These are phyloP conservation scores for Solenopsis fugax DNA, from an alignment of 1,140 invertebrate genomes.

Conservation along the genomic window DNA sequence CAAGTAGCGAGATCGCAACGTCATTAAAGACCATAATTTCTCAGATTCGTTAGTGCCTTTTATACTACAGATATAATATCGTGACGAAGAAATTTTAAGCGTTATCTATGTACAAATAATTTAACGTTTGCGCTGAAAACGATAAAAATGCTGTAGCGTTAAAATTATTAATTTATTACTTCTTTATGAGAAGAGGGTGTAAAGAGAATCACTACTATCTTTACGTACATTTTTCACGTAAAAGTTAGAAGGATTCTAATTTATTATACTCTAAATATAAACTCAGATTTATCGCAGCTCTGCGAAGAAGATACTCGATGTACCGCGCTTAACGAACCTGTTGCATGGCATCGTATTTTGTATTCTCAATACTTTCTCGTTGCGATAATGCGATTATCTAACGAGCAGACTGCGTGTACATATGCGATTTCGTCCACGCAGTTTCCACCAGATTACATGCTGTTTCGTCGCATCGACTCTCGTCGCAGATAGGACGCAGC, in stretches of 20 bases:
- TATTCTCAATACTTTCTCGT: constrained; percentile 51
- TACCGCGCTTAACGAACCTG: constrained; percentile 45
- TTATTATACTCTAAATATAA: background rate
- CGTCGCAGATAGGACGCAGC: constrained; percentile 66
- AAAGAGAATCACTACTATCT: background rate
- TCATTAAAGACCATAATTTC: background rate
- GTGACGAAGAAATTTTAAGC: background rate
- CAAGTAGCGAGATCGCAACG: constrained; percentile 7
- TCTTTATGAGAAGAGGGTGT: background rate
- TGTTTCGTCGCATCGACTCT: constrained; percentile 69
- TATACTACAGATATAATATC: background rate
- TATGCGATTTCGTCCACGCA: constrained; percentile 60
- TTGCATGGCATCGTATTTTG: constrained; percentile 53
- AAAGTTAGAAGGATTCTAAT: background rate
- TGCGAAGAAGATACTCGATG: constrained; percentile 13
- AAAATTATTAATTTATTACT: background rate
- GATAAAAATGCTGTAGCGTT: background rate
- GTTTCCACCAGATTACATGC: constrained; percentile 74
- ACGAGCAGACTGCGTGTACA: constrained; percentile 40
- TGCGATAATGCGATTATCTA: constrained; percentile 49
- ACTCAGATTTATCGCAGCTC: constrained; percentile 15
- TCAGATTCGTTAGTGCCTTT: constrained; percentile 6
- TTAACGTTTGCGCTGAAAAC: background rate
- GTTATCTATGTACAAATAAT: background rate
- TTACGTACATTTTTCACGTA: background rate